These are phyloP conservation scores for Drosophila ironensis DNA, from an alignment of 1,140 invertebrate genomes.

Conservation along the genomic window DNA sequence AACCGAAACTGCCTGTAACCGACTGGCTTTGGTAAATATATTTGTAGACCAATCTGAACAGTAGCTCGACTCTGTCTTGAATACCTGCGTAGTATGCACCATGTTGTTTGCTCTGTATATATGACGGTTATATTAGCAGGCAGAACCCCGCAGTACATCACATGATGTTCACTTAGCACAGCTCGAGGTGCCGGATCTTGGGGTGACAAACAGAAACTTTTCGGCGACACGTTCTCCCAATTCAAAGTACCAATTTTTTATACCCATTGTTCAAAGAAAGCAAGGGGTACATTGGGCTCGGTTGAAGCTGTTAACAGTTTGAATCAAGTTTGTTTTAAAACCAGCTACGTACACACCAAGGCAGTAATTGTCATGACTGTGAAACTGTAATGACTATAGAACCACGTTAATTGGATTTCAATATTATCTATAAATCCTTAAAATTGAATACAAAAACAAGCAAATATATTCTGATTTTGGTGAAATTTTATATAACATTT, in stretches of 20 bases:
- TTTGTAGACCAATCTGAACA: constrained; percentile 17
- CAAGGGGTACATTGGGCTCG: too few species aligned
- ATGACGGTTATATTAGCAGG: constrained; percentile 30
- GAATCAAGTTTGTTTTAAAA: neutral
- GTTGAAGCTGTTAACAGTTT: neutral
- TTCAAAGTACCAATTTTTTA: too few species aligned
- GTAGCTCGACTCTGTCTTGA: constrained; percentile 13
- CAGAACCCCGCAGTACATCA: constrained; percentile 36
- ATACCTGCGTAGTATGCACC: constrained; percentile 26
- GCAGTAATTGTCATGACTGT: too few species aligned
- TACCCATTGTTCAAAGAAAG: too few species aligned
- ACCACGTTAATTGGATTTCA: too few species aligned
- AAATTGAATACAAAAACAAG: too few species aligned
- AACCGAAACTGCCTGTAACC: constrained; percentile 26
- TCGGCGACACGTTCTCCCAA: neutral
- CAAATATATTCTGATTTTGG: too few species aligned
- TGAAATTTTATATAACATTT: too few species aligned
- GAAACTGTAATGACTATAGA: too few species aligned
- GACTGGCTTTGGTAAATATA: neutral
- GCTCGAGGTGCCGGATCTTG: constrained; percentile 28
- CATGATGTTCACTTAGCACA: constrained; percentile 65
- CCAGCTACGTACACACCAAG: too few species aligned
- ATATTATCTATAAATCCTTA: too few species aligned
- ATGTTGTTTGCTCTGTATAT: constrained; percentile 35
- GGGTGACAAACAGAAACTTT: constrained; percentile 25